These are phyloP conservation scores for Fissipunctia ypsillon DNA, from an alignment of 2,888 invertebrate genomes.

Conservation along the genomic window DNA sequence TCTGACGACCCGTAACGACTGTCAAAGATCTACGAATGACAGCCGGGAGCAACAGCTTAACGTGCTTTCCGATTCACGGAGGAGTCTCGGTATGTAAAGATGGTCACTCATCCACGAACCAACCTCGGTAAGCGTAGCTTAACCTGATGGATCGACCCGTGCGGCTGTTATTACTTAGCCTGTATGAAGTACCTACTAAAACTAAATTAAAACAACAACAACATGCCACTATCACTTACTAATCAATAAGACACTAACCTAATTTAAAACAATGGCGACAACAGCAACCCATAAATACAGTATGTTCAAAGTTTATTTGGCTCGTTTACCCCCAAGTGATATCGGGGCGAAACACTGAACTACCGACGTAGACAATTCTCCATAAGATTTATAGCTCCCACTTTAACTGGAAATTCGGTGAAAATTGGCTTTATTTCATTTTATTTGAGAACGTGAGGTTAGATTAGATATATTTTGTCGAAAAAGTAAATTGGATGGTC, in stretches of 20 bases:
- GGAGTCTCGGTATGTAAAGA: too few species aligned
- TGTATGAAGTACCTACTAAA: not conserved
- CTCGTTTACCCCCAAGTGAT: slow-evolving; percentile 50
- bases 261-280: slow-evolving; percentile 42
- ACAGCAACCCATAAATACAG: slow-evolving; percentile 27
- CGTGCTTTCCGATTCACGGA: too few species aligned
- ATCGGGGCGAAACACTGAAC: slow-evolving; percentile 55
- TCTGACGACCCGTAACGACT: too few species aligned
- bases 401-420: slow-evolving; percentile 76
- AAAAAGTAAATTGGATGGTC: slow-evolving; percentile 48
- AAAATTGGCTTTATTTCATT: slow-evolving; percentile 78
- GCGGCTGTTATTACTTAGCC: too few species aligned
- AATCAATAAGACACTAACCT: slow-evolving; percentile 21
- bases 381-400: slow-evolving; percentile 77
- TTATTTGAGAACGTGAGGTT: slow-evolving; percentile 67
- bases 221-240: not conserved
- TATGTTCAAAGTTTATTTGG: slow-evolving; percentile 46
- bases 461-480: slow-evolving; percentile 58
- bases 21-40: too few species aligned
- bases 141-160: too few species aligned
- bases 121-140: too few species aligned
- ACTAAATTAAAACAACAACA: not conserved
- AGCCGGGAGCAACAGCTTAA: too few species aligned
- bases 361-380: slow-evolving; percentile 70
- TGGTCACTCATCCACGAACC: too few species aligned